A percentile compares a stretch with the other conserved stretches of the same genome.
These are phyloP conservation scores for Coenonympha glycerion DNA, from an alignment of 2,888 invertebrate species.

Conservation along the genomic window DNA sequence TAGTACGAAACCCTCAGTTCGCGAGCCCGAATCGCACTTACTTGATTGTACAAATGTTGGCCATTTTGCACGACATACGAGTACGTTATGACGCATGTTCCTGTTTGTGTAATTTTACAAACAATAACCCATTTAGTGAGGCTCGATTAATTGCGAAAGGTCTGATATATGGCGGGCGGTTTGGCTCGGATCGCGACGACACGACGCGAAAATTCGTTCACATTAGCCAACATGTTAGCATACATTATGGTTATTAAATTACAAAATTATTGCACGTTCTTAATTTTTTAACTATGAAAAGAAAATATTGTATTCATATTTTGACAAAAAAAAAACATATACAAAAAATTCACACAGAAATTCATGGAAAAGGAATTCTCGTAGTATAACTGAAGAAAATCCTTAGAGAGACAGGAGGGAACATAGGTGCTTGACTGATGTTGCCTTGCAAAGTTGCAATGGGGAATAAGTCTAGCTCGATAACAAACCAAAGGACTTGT, in stretches of 20 bases:
- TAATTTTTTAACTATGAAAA: background rate
- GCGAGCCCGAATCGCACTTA: too few species aligned
- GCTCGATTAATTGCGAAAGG: conserved; percentile 19
- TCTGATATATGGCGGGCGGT: conserved; percentile 18
- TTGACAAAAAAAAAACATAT: too few species aligned
- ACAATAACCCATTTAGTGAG: conserved; percentile 23
- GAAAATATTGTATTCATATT: too few species aligned
- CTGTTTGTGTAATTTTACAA: conserved; percentile 26
- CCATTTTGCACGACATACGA: conserved; percentile 1
- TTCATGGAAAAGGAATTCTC: too few species aligned
- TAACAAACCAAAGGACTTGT: too few species aligned
- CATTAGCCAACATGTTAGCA: background rate
- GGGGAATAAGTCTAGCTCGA: too few species aligned
- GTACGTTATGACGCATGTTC: conserved; percentile 14
- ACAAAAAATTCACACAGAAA: too few species aligned
- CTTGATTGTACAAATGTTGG: conserved; percentile 7
- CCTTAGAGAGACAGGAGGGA: too few species aligned
- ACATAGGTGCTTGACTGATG: too few species aligned
- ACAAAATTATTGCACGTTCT: background rate
- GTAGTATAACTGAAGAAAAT: too few species aligned
- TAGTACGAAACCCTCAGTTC: too few species aligned
- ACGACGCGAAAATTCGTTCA: conserved; percentile 7
- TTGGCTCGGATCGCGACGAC: conserved; percentile 13
- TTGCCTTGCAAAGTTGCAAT: too few species aligned
- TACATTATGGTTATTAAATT: background rate